Conservation (phyloP, 2,888 invertebrate species). For the Epinotia ramella region DNA sequence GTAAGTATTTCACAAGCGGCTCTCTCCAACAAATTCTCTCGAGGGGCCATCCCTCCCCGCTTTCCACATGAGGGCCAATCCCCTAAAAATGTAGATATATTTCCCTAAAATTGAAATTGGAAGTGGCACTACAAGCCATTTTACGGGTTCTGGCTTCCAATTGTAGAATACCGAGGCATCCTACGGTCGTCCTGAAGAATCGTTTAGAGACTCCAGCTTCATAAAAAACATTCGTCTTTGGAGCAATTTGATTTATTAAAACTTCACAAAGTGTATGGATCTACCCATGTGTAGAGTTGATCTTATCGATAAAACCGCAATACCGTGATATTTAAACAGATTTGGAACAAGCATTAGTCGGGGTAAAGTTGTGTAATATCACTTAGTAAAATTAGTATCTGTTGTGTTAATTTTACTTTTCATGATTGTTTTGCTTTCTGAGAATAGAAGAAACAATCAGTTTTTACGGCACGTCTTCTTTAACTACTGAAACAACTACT, state of each 20-base stretch:
- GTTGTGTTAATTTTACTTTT: too few species aligned
- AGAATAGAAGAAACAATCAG: too few species aligned
- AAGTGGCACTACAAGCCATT: conserved; percentile 13
- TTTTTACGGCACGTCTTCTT: too few species aligned
- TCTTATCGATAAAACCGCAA: neutral
- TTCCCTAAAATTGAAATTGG: conserved; percentile 24
- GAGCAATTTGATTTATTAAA: neutral
- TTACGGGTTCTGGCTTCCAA: conserved; percentile 7
- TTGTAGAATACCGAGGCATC: neutral
- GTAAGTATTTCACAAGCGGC: conserved; percentile 6
- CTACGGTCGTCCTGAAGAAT: neutral
- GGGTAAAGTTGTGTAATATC: too few species aligned
- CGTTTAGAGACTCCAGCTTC: conserved; percentile 1
- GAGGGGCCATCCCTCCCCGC: conserved; percentile 9
- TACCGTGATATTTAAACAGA: too few species aligned
- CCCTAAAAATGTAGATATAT: conserved; percentile 19
- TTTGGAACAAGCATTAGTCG: too few species aligned
- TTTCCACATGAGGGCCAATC: conserved; percentile 17
- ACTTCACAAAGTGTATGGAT: neutral
- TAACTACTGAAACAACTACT: too few species aligned
- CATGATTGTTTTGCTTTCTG: too few species aligned
- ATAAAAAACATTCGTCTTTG: neutral
- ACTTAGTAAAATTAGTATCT: too few species aligned
- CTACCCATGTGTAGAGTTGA: neutral
- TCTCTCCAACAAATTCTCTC: conserved; percentile 18